A percentile compares a stretch with the other conserved stretches of the same genome.
Evolutionary conservation across 1,140 invertebrate species (phyloP).

Genomic region (Cyclina sinensis): DNA sequence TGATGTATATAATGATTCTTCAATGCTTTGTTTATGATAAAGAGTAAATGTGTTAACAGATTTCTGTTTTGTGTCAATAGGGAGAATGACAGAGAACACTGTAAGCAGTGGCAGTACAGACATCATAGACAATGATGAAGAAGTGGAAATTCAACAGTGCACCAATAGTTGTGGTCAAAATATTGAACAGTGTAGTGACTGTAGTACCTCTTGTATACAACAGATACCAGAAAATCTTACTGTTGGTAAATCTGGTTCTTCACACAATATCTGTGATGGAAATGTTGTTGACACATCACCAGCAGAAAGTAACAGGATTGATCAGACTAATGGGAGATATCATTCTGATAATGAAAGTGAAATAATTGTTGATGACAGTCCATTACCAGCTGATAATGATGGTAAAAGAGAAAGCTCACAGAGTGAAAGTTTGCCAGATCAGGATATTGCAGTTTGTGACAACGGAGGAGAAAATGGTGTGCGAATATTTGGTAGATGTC

Average conservation of each 20-base stretch:
- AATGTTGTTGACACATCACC: not conserved
- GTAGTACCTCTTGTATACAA: constrained; percentile 39
- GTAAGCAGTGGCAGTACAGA: not conserved
- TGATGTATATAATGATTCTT: not conserved
- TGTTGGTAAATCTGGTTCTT: not conserved
- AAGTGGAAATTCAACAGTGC: not conserved
- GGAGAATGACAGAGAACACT: not conserved
- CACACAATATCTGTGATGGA: constrained; percentile 16
- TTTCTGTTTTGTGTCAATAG: not conserved
- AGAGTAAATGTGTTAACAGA: not conserved
- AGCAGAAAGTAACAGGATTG: not conserved
- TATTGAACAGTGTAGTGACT: constrained; percentile 33
- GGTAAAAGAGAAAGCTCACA: not conserved
- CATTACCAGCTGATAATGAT: not conserved
- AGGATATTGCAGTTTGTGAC: constrained; percentile 7
- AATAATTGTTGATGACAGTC: constrained; percentile 58
- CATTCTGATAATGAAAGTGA: constrained; percentile 48
- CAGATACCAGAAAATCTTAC: constrained; percentile 23
- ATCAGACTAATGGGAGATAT: constrained; percentile 16
- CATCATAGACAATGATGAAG: not conserved
- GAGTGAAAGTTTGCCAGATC: not conserved
- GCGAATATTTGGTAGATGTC: not conserved
- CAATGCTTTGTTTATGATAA: not conserved
- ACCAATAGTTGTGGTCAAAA: not conserved
- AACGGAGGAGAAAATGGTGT: constrained; percentile 17